These are phyloP conservation scores for Pegea sp. DNA, from an alignment of 23 tunicate species.

Conservation along the genomic window DNA sequence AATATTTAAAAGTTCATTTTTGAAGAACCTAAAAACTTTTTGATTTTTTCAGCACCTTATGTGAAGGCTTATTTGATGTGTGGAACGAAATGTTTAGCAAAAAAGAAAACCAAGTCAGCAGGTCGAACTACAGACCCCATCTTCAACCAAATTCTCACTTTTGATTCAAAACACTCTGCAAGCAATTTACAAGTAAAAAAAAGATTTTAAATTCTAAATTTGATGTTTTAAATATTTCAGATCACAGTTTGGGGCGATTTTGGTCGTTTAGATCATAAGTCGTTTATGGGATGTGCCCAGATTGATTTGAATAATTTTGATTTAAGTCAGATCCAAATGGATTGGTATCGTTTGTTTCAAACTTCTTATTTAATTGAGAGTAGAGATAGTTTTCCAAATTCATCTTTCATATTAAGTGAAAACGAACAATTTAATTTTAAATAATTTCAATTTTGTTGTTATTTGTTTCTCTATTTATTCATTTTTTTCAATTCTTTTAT, in stretches of 20 bases:
- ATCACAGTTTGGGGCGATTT: slow-evolving; percentile 77
- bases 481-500: no score
- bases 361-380: slow-evolving; percentile 35
- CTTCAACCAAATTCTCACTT: slow-evolving; percentile 36
- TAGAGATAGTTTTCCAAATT: no score
- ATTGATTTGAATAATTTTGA: slow-evolving; percentile 30
- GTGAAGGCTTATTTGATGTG: slow-evolving; percentile 82
- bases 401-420: no score
- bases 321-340: slow-evolving; percentile 6
- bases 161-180: slow-evolving; percentile 46
- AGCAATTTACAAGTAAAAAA: slow-evolving; percentile 27
- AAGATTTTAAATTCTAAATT: neutral
- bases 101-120: slow-evolving; percentile 61
- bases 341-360: slow-evolving; percentile 71
- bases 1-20: neutral
- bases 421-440: no score
- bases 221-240: slow-evolving; percentile 4
- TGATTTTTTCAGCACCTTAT: slow-evolving; percentile 29
- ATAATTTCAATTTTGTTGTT: no score
- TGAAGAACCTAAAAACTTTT: neutral
- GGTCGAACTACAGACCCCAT: slow-evolving; percentile 29
- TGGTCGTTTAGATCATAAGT: slow-evolving; percentile 75
- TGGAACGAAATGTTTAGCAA: slow-evolving; percentile 39
- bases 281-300: slow-evolving; percentile 74
- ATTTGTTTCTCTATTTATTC: no score